phyloP scores from a whole-genome alignment of 2,113 vertebrate species.

The Cynoglossus semilaevis region DNA sequence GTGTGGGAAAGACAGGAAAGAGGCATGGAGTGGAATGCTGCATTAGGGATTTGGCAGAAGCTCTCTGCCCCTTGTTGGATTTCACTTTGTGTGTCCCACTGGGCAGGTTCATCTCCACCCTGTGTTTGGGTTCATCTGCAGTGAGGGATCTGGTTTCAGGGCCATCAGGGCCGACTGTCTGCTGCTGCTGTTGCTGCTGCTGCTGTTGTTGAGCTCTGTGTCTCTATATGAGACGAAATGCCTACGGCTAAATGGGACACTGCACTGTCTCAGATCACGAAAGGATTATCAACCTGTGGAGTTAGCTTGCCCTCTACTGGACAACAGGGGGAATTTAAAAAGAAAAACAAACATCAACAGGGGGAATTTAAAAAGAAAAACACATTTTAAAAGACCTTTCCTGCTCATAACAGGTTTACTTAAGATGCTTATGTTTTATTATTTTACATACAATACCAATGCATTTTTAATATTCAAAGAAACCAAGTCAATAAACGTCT shows the following conservation, averaged over 20 bases:
- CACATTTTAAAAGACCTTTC: no score
- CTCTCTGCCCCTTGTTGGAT: slow-evolving; percentile 52
- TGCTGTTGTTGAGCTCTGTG: slow-evolving; percentile 47
- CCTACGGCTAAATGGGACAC: slow-evolving; percentile 23
- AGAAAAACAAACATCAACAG: no score
- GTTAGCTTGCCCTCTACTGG: slow-evolving; percentile 64
- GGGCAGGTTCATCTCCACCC: slow-evolving; percentile 64
- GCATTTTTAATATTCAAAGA: no score
- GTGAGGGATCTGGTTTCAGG: slow-evolving; percentile 75
- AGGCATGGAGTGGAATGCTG: slow-evolving; percentile 44
- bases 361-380: no score
- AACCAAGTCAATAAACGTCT: no score
- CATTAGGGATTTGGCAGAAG: slow-evolving; percentile 52
- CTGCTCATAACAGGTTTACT: no score
- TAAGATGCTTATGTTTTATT: no score
- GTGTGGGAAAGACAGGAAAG: slow-evolving; percentile 8
- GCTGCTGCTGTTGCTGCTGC: slow-evolving; percentile 48
- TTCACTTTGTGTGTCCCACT: slow-evolving; percentile 62
- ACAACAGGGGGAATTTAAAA: not conserved
- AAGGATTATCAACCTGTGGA: slow-evolving; percentile 1
- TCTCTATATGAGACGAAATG: slow-evolving; percentile 43
- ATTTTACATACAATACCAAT: no score
- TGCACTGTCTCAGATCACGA: not conserved
- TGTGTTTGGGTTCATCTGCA: slow-evolving; percentile 78
- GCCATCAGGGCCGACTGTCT: slow-evolving; percentile 54